These are phyloP conservation scores for Macropis europaea DNA, from an alignment of 2,888 invertebrate genomes.

Conservation along the genomic window DNA sequence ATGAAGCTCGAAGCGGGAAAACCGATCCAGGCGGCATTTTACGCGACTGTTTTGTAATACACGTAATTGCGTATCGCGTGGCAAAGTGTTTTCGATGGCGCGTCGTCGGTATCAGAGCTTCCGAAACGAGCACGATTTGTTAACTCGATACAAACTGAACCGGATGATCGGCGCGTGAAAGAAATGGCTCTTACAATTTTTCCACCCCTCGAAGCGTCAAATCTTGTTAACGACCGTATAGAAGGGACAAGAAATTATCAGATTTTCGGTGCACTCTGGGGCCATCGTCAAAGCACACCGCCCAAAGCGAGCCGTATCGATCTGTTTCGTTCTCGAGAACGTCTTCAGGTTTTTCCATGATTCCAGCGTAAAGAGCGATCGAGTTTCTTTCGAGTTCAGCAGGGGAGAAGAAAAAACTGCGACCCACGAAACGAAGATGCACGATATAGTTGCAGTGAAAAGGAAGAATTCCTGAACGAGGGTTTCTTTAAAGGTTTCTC, in stretches of 20 bases:
- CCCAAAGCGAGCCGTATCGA: neutral
- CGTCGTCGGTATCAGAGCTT: neutral
- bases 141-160: too few relatives aligned
- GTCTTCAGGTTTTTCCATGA: neutral
- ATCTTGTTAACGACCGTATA: neutral
- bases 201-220: neutral
- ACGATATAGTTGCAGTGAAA: neutral
- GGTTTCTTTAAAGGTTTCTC: neutral
- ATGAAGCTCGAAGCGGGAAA: neutral
- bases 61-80: too few relatives aligned
- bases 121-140: too few relatives aligned
- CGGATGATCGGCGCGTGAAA: too few relatives aligned
- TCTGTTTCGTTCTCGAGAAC: neutral
- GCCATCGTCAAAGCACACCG: neutral
- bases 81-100: neutral
- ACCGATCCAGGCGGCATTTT: too few relatives aligned
- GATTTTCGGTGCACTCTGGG: neutral
- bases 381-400: neutral
- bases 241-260: neutral
- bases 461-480: neutral
- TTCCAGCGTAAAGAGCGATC: neutral
- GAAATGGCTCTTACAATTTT: too few relatives aligned
- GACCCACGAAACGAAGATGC: slow-evolving; percentile 13
- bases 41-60: neutral
- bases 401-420: slow-evolving; percentile 10